Percentiles rank a stretch among this genome's conserved stretches.
Evolutionary conservation across 2,113 vertebrate genomes (phyloP).

Genomic region (Prinia subflava): DNA sequence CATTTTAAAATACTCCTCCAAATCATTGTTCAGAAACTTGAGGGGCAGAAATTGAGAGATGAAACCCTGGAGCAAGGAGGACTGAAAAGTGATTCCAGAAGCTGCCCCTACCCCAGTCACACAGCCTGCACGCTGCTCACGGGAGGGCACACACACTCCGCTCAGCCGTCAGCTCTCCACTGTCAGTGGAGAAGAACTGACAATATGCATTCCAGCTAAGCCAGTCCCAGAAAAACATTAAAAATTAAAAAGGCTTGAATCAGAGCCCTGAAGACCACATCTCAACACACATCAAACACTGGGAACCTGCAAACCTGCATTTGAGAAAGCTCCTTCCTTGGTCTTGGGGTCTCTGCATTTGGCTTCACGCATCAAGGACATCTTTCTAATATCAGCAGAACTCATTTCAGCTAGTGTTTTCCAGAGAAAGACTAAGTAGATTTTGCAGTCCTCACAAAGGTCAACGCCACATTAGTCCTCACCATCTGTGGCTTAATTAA

Average conservation of each 20-base stretch:
- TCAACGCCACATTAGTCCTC: constrained; percentile 64
- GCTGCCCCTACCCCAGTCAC: not conserved
- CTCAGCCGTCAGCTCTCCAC: not conserved
- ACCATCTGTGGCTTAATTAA: constrained; percentile 69
- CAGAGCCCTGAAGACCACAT: not conserved
- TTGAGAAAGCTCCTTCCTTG: not conserved
- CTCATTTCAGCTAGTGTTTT: constrained; percentile 54
- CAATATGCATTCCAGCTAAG: not conserved
- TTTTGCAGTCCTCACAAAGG: constrained; percentile 54
- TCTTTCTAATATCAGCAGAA: not conserved
- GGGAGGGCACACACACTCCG: not conserved
- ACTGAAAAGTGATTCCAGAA: not conserved
- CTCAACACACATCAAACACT: fast-evolving
- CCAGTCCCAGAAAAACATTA: not conserved
- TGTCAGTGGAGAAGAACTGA: not conserved
- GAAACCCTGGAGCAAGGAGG: not conserved
- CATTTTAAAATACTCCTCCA: not conserved
- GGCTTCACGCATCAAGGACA: not conserved
- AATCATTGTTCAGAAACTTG: not conserved
- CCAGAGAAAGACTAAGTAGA: constrained; percentile 58
- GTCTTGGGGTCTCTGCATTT: not conserved
- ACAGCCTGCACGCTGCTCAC: not conserved
- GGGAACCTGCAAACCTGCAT: not conserved
- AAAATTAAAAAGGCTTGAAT: not conserved
- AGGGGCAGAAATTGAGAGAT: not conserved